Percentiles rank a stretch among this genome's conserved stretches.
phyloP scores from a whole-genome alignment of 2,888 invertebrate species.

The Drosophila mimetica region DNA sequence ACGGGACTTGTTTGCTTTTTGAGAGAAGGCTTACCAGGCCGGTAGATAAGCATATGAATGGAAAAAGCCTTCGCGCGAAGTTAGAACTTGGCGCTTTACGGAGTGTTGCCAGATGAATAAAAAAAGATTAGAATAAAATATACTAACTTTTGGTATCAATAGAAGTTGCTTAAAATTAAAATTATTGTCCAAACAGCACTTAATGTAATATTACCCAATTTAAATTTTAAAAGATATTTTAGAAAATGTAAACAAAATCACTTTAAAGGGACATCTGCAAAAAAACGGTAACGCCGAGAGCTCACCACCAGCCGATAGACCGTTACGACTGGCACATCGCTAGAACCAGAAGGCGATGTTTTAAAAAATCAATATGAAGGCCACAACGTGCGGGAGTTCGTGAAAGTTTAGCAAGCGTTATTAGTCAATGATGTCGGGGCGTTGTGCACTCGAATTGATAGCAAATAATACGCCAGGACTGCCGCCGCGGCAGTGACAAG shows the following conservation, averaged over 20 bases:
- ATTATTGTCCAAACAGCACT: no score
- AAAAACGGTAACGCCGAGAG: neutral
- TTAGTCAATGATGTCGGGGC: constrained; percentile 48
- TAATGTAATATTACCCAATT: no score
- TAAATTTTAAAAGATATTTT: no score
- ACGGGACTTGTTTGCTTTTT: constrained; percentile 39
- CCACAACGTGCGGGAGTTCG: constrained; percentile 52
- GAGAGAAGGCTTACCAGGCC: neutral
- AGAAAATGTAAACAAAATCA: no score
- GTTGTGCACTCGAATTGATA: constrained; percentile 40
- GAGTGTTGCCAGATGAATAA: constrained; percentile 9
- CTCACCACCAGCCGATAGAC: constrained; percentile 5
- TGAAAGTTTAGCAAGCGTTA: constrained; percentile 44
- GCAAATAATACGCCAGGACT: constrained; percentile 32
- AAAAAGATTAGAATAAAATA: neutral
- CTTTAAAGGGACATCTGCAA: neutral
- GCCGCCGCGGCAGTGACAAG: constrained; percentile 37
- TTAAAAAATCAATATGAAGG: constrained; percentile 60
- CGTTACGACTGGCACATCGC: constrained; percentile 3
- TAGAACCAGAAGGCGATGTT: constrained; percentile 19
- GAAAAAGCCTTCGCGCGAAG: neutral
- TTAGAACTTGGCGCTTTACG: constrained; percentile 9
- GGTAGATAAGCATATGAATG: constrained; percentile 2
- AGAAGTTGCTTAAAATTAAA: no score
- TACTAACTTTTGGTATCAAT: neutral